phyloP scores from a whole-genome alignment of 1,140 invertebrate genomes.

The Drosophila auraria region DNA sequence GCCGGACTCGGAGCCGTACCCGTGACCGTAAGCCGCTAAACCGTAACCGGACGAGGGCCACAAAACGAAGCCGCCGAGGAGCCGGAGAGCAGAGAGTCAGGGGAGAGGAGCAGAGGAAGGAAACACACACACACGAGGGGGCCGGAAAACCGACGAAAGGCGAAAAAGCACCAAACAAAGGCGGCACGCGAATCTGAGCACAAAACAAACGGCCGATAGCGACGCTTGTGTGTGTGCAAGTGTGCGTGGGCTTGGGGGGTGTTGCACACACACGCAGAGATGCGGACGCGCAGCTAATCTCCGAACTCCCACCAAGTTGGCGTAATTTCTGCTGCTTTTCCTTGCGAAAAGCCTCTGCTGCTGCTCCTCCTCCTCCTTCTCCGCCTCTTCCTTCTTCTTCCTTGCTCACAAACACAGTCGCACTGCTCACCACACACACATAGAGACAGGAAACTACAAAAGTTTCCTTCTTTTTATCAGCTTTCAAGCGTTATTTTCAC shows the following conservation, averaged over 20 bases:
- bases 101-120: slow-evolving; percentile 7
- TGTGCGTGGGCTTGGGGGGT: slow-evolving; percentile 67
- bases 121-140: slow-evolving; percentile 5
- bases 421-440: slow-evolving; percentile 11
- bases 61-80: slow-evolving; percentile 42
- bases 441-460: slow-evolving; percentile 4
- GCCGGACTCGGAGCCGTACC: slow-evolving; percentile 56
- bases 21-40: slow-evolving; percentile 30
- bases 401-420: slow-evolving; percentile 7
- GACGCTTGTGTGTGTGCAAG: slow-evolving; percentile 28
- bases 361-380: slow-evolving; percentile 15
- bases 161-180: slow-evolving; percentile 30
- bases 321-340: slow-evolving; percentile 63
- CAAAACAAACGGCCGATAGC: slow-evolving; percentile 72
- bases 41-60: slow-evolving; percentile 21
- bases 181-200: slow-evolving; percentile 71
- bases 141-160: slow-evolving; percentile 25
- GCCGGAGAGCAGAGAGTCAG: not conserved
- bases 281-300: slow-evolving; percentile 54
- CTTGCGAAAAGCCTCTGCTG: slow-evolving; percentile 27
- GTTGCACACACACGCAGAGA: slow-evolving; percentile 49
- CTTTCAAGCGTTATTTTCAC: not conserved
- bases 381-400: slow-evolving; percentile 22
- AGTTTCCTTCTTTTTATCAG: slow-evolving; percentile 22
- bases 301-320: slow-evolving; percentile 79